These are phyloP conservation scores for Elaphurus davidianus DNA, from an alignment of 2,113 vertebrate species.

Conservation along the genomic window DNA sequence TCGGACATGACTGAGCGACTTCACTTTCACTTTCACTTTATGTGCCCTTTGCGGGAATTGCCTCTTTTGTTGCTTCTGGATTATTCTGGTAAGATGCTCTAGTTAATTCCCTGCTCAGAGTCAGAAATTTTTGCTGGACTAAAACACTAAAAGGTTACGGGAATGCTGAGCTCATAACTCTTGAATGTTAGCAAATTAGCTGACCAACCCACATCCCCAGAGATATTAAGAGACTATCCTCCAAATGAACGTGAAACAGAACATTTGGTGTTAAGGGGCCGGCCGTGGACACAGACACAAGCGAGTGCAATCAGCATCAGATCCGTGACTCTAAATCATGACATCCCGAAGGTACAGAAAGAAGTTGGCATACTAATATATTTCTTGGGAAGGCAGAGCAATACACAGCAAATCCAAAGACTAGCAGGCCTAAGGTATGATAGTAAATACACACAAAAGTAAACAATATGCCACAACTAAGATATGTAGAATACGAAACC, in stretches of 20 bases:
- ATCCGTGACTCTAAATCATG: neutral
- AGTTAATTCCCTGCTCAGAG: neutral
- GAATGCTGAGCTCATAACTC: neutral
- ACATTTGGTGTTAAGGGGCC: neutral
- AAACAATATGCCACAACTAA: neutral
- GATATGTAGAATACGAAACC: neutral
- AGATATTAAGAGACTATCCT: neutral
- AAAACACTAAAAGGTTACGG: neutral
- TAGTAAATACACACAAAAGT: neutral
- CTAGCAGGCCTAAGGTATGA: neutral
- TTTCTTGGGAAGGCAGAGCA: neutral
- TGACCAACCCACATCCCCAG: neutral
- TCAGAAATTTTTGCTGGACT: neutral
- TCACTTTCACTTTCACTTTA: neutral
- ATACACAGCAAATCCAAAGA: neutral
- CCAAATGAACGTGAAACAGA: neutral
- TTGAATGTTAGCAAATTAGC: neutral
- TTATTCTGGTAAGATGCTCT: neutral
- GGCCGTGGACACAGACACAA: neutral
- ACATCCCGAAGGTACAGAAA: neutral
- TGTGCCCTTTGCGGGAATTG: neutral
- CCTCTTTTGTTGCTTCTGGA: neutral
- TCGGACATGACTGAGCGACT: no score
- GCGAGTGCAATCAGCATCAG: neutral
- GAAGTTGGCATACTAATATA: neutral